Percentiles rank a stretch among this genome's conserved stretches.
Conservation (phyloP, 2,113 vertebrate species). For the Eulemur rufifrons region DNA sequence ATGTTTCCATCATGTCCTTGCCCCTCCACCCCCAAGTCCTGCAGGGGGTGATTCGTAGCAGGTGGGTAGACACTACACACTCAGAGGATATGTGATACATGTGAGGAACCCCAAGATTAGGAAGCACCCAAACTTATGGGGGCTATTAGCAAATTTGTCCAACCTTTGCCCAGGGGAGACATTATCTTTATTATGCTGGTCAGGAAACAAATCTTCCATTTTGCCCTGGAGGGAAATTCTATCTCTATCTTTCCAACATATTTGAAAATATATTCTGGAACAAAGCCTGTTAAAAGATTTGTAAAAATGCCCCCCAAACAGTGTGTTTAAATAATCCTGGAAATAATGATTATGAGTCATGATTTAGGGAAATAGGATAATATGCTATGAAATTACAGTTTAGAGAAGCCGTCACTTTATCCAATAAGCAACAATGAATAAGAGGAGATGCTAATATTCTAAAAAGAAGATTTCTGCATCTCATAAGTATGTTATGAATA, state of each 20-base stretch:
- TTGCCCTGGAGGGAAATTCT: background rate
- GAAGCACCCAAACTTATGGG: background rate
- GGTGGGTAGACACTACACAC: background rate
- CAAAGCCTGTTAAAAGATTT: background rate
- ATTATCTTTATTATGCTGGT: background rate
- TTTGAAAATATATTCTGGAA: background rate
- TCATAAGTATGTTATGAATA: background rate
- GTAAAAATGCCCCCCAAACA: background rate
- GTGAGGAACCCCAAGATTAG: background rate
- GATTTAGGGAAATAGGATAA: background rate
- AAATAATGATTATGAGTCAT: background rate
- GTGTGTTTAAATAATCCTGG: background rate
- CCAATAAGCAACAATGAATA: background rate
- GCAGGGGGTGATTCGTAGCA: rapidly evolving
- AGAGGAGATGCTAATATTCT: background rate
- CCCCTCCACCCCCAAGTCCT: background rate
- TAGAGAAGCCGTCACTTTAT: background rate
- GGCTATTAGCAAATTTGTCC: background rate
- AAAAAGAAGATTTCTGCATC: background rate
- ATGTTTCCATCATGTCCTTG: background rate
- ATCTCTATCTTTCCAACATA: background rate
- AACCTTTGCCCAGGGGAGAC: background rate
- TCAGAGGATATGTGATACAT: background rate
- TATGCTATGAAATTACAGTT: background rate
- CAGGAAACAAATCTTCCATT: background rate